Percentiles rank a stretch among this genome's conserved stretches.
Evolutionary conservation across 2,113 vertebrate species (phyloP).

Genomic region (Plestiodon gilberti): DNA sequence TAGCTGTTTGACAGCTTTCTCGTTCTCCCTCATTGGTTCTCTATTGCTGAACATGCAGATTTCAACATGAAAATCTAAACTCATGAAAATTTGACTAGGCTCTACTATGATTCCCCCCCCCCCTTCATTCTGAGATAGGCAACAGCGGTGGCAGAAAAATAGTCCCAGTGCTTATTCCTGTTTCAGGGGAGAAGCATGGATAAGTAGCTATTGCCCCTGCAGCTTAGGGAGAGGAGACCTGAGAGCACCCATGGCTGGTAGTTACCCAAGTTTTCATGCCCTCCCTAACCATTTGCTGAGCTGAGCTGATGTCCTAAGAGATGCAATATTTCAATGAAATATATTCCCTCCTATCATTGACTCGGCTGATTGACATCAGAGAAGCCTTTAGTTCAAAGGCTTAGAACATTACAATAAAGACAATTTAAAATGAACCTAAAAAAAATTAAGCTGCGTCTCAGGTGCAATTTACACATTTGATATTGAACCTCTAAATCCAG

Average conservation of each 20-base stretch:
- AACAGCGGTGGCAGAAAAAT: no score
- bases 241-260: not conserved
- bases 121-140: not conserved
- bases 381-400: not conserved
- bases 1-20: not conserved
- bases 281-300: not conserved
- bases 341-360: not conserved
- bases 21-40: not conserved
- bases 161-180: not conserved
- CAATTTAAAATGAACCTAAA: not conserved
- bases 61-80: not conserved
- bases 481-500: not conserved
- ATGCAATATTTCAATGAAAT: not conserved
- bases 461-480: not conserved
- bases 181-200: not conserved
- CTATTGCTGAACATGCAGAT: not conserved
- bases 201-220: no score
- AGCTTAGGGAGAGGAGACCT: no score
- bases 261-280: not conserved
- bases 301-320: not conserved
- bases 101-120: not conserved
- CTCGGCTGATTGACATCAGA: not conserved
- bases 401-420: not conserved
- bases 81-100: not conserved
- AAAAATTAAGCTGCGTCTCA: not conserved